These are phyloP conservation scores for Hylyphantes graminicola DNA, from an alignment of 1,140 invertebrate genomes.

Conservation along the genomic window DNA sequence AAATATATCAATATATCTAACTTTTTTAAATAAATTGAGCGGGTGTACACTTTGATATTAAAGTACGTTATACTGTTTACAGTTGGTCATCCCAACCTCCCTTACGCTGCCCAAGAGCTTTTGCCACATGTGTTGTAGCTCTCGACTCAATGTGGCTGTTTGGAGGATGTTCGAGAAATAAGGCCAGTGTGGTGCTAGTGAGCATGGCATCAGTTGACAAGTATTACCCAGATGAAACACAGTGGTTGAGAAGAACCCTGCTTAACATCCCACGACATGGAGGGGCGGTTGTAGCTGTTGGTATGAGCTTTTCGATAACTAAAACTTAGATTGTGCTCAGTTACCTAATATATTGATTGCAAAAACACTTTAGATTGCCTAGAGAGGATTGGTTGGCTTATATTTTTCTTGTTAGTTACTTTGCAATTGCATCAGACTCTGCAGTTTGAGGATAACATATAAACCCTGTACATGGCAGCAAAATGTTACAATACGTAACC, in stretches of 20 bases:
- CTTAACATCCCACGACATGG: slow-evolving; percentile 34
- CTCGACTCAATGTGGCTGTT: slow-evolving; percentile 29
- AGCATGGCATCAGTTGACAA: slow-evolving; percentile 52
- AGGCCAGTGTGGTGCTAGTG: not conserved
- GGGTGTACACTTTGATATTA: too few species aligned
- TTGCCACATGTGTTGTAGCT: slow-evolving; percentile 17
- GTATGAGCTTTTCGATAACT: slow-evolving; percentile 6
- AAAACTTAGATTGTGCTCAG: not conserved
- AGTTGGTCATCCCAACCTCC: slow-evolving; percentile 48
- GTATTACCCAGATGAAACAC: slow-evolving; percentile 29
- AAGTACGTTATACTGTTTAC: not conserved
- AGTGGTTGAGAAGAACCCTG: slow-evolving; percentile 36
- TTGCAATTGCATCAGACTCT: not conserved
- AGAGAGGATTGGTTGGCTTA: not conserved
- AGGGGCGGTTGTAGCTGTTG: slow-evolving; percentile 41
- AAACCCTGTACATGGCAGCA: too few species aligned
- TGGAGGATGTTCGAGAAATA: slow-evolving; percentile 24
- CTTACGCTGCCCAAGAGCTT: slow-evolving; percentile 44
- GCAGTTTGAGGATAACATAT: too few species aligned
- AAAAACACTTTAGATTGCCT: not conserved
- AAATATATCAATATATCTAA: too few species aligned
- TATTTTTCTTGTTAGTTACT: not conserved
- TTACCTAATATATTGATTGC: not conserved
- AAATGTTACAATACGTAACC: too few species aligned
- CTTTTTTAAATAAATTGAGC: too few species aligned